Base-by-base conservation (phyloP, 2,113 vertebrate species). In the Austrofundulus limnaeus region DNA sequence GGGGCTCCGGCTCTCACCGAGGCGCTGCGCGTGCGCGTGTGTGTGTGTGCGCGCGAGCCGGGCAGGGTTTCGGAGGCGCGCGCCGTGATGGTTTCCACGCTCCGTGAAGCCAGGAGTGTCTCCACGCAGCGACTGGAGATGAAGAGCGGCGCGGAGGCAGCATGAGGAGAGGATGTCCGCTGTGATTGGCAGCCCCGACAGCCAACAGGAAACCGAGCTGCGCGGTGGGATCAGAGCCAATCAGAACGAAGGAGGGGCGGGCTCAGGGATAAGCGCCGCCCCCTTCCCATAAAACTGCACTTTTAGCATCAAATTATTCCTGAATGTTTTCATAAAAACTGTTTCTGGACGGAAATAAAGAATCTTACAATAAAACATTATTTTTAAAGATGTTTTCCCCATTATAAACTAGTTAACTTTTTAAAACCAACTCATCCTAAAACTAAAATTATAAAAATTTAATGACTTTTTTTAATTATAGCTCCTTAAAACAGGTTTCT, bases 51-150 rank as follows among this genome's bases (percentile, higher is more conserved):
- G 63, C 50, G 75, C 77, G 37, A 67, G 78, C 77, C n/a, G n/a
- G n/a, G 70, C 77, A 59, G 80, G 75, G 66, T 84, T 73, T 81
- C 83, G 86, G 85, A 5, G 31, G 31, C 31, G 31, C 5, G 31
- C 77, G 82, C 78, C 67, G 81, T 72, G 89, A 87, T 87, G 86
- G 46, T 31, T 28, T 89, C 91, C 88, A 84, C 56, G 85, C 63
- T 78, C 84, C n/a, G n/a, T n/a, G n/a, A n/a, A 34, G 31, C 10
- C 31, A 61, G 80, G 76, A 85, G 79, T 63, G 85, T 89, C 84
- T 87, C 86, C 88, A 90, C 90, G 86, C 91, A 67, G 89, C 89
- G 85, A 92, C 91, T 90, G 91, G n/a, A 90, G 85, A 84, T 77
- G 87, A 82, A 85, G 68, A 80, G 55, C 64, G 5, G 25, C 25